phyloP scores from a whole-genome alignment of 2,113 vertebrate species.

The Hypocryptadius cinnamomeus region DNA sequence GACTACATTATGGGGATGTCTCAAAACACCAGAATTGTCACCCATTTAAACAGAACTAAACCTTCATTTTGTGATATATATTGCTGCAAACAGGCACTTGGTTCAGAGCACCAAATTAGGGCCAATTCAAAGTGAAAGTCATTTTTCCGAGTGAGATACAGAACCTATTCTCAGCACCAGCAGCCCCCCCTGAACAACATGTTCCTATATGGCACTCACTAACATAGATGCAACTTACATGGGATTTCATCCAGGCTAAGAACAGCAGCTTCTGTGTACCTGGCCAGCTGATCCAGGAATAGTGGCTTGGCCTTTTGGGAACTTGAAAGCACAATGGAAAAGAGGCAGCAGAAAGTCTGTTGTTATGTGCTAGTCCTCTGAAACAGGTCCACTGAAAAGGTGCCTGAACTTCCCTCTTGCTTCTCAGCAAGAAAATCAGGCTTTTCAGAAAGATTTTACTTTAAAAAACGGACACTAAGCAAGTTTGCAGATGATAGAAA shows the following conservation, averaged over 20 bases:
- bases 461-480: background rate
- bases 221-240: fast-evolving
- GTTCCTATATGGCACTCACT: background rate
- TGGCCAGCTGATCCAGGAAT: background rate
- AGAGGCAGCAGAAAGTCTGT: background rate
- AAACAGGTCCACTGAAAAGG: background rate
- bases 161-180: background rate
- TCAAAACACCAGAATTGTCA: background rate
- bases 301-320: background rate
- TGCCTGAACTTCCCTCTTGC: background rate
- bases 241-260: background rate
- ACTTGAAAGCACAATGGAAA: background rate
- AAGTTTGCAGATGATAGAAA: background rate
- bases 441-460: background rate
- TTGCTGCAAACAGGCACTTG: background rate
- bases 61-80: background rate
- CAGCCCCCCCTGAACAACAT: background rate
- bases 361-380: background rate
- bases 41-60: background rate
- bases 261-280: background rate
- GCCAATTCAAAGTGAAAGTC: background rate
- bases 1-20: background rate
- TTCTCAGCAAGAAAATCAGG: background rate
- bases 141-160: background rate
- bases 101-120: background rate